Evolutionary conservation across 37 sponge, comb jelly and placozoan species (phyloP), one percentile per base, ranked within the genome.

Genomic region (Mnemiopsis leidyi): DNA sequence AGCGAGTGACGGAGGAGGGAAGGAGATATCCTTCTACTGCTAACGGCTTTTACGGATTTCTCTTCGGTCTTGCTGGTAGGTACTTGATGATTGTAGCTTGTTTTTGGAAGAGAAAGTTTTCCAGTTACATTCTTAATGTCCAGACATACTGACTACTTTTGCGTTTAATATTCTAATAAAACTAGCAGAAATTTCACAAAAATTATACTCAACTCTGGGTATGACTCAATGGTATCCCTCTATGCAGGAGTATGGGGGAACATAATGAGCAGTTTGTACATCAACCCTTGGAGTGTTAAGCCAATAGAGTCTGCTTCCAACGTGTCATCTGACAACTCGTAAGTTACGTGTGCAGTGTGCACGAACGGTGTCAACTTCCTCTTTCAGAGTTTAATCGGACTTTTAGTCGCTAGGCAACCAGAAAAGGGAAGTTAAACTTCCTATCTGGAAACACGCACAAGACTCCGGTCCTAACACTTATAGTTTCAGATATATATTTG

Each of bases 21-120:
- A 38, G 26, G 61, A 40, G 36, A 7, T 85, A 85, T 29, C 61
- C 90, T 3, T 35, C 36, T 23, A 85, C 90, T 29, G 90, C 90
- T 26, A 85, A 85, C 35, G 90, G 90, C 0, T 23, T 85, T 2
- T 85, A 85, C n/a, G 90, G 90, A 28, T 85, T 85, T 61, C 36
- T 85, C 24, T 85, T 85, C 61, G 90, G 90, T 7, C 61, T 85
- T 3, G 90, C 90, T 0, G 90, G 90, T 85, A 38, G n/a, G n/a
- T n/a, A n/a, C n/a, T n/a, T n/a, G n/a, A n/a, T n/a, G n/a, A n/a
- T n/a, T n/a, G n/a, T n/a, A n/a, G n/a, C n/a, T n/a, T n/a, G n/a
- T n/a, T n/a, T n/a, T n/a, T n/a, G n/a, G n/a, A n/a, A n/a, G n/a
- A n/a, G n/a, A n/a, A n/a, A n/a, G n/a, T n/a, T n/a, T n/a, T n/a